Evolutionary conservation across 2,113 vertebrate species (phyloP).

Genomic region (Centropus bengalensis): DNA sequence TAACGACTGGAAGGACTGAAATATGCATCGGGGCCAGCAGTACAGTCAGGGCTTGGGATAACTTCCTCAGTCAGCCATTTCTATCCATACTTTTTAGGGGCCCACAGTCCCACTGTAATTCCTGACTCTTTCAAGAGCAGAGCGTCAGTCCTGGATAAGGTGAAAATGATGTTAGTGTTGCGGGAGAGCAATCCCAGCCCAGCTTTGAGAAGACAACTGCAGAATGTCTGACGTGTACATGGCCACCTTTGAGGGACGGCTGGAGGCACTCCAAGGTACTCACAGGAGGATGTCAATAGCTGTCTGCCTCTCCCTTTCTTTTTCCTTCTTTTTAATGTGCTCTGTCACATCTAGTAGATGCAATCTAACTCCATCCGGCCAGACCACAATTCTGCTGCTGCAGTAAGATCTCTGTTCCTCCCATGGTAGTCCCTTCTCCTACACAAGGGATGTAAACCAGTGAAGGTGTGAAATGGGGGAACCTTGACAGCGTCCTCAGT

Average conservation of each 20-base stretch:
- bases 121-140: not conserved
- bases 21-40: not conserved
- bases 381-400: not conserved
- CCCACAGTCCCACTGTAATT: not conserved
- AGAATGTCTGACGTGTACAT: fast-evolving
- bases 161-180: not conserved
- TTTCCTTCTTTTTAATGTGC: not conserved
- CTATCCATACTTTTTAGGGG: not conserved
- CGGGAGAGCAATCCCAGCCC: not conserved
- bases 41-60: not conserved
- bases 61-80: not conserved
- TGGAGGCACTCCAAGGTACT: not conserved
- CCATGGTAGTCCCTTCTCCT: not conserved
- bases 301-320: slow-evolving; percentile 1
- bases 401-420: not conserved
- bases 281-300: slow-evolving; percentile 7
- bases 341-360: not conserved
- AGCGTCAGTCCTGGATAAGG: not conserved
- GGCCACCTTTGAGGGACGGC: not conserved
- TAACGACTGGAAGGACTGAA: not conserved
- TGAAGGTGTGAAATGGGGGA: not conserved
- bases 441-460: not conserved
- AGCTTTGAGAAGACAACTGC: not conserved
- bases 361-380: not conserved
- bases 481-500: not conserved